phyloP scores from a whole-genome alignment of 1,140 invertebrate genomes.

The Hormaphis cornu region DNA sequence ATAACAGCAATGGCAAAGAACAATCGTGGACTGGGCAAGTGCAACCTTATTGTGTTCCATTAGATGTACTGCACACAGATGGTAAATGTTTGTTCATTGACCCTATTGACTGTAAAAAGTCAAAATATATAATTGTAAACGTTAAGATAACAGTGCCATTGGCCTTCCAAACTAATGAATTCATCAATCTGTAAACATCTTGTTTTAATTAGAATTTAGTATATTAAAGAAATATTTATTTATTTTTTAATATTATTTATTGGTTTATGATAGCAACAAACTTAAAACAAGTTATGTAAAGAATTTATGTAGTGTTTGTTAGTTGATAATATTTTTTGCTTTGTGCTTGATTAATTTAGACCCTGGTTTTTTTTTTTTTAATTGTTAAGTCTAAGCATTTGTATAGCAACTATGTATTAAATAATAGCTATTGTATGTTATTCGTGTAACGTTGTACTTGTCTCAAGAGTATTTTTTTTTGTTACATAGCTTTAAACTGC shows the following conservation, averaged over 20 bases:
- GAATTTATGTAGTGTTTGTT: too few relatives aligned
- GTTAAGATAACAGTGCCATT: not conserved
- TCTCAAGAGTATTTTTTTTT: not conserved
- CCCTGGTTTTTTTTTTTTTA: too few relatives aligned
- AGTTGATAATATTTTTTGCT: too few relatives aligned
- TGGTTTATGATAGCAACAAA: too few relatives aligned
- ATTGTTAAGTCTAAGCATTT: too few relatives aligned
- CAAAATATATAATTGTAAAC: not conserved
- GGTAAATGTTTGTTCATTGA: slow-evolving; percentile 21
- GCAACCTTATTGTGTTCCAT: slow-evolving; percentile 14
- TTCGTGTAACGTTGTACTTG: not conserved
- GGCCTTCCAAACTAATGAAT: not conserved
- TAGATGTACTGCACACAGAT: slow-evolving; percentile 17
- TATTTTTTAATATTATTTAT: too few relatives aligned
- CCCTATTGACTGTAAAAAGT: not conserved
- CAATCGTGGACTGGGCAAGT: slow-evolving; percentile 18
- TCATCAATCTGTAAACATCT: not conserved
- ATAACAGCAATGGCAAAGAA: not conserved
- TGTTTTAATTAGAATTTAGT: too few relatives aligned
- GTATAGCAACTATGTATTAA: too few relatives aligned
- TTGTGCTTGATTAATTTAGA: too few relatives aligned
- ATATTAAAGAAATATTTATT: too few relatives aligned
- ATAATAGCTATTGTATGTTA: too few relatives aligned
- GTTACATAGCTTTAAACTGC: not conserved
- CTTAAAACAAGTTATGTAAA: too few relatives aligned